Conservation (phyloP, 2,888 invertebrate genomes). For the Heteromyza rotundicornis region DNA sequence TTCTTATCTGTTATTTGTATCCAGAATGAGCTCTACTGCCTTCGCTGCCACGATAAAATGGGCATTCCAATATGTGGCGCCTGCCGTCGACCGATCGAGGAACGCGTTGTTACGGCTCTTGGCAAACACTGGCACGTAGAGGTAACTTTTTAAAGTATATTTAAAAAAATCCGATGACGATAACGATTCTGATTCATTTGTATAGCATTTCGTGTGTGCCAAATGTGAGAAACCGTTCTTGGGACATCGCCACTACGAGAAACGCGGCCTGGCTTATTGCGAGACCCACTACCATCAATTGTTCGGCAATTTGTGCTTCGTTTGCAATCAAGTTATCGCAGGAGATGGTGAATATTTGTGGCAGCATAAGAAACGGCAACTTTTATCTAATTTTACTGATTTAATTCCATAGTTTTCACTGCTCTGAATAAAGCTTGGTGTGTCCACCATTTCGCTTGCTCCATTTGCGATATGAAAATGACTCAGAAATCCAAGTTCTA, state of each 20-base stretch:
- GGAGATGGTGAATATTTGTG: slow-evolving; percentile 87
- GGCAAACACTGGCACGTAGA: slow-evolving; percentile 99
- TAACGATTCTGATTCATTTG: slow-evolving; percentile 39
- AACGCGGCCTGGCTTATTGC: slow-evolving; percentile 97
- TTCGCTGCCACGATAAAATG: slow-evolving; percentile 99
- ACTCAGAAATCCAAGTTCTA: slow-evolving; percentile 98
- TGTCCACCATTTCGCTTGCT: slow-evolving; percentile 97
- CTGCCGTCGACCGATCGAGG: slow-evolving; percentile 97
- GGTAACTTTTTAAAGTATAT: slow-evolving; percentile 62
- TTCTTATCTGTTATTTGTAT: slow-evolving; percentile 35
- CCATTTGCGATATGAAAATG: slow-evolving; percentile 94
- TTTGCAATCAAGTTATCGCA: slow-evolving; percentile 97
- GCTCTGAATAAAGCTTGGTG: slow-evolving; percentile 99
- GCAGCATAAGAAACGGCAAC: too few species aligned
- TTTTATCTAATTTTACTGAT: slow-evolving; percentile 7
- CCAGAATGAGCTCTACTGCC: slow-evolving; percentile 93
- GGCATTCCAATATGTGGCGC: slow-evolving; percentile 99
- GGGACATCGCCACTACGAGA: slow-evolving; percentile 98
- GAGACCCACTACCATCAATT: slow-evolving; percentile 99
- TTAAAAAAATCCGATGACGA: neutral
- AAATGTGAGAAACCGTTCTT: slow-evolving; percentile 99
- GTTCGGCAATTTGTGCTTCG: slow-evolving; percentile 98
- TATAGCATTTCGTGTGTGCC: slow-evolving; percentile 97
- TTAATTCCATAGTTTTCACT: slow-evolving; percentile 78
- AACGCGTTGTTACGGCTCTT: slow-evolving; percentile 96